These are phyloP conservation scores for Graphium colonna DNA, from an alignment of 2,888 invertebrate species.

Conservation along the genomic window DNA sequence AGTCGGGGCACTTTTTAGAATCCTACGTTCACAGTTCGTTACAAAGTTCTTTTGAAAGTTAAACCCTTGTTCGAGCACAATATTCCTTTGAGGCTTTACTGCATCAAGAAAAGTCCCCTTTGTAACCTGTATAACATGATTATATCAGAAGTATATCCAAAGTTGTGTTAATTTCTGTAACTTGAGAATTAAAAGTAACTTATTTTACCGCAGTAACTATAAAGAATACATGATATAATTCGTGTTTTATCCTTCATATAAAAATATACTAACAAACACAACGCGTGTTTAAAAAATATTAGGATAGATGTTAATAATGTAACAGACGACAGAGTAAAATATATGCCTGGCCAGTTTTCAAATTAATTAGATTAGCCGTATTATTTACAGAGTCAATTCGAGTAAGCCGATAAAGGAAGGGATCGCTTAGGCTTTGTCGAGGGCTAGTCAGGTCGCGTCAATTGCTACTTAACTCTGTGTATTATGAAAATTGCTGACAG, in stretches of 20 bases:
- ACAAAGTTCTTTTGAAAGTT: slow-evolving; percentile 47
- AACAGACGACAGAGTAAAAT: not conserved
- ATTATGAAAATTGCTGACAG: not conserved
- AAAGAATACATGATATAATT: too few species aligned
- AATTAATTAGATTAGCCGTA: slow-evolving; percentile 29
- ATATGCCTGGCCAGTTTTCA: not conserved
- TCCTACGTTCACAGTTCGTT: slow-evolving; percentile 34
- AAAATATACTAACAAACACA: too few species aligned
- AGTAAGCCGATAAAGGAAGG: slow-evolving; percentile 32
- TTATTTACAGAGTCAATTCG: slow-evolving; percentile 32
- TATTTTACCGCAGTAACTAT: too few species aligned
- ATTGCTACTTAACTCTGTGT: not conserved
- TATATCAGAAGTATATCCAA: too few species aligned
- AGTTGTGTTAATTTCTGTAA: too few species aligned
- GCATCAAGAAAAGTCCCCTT: slow-evolving; percentile 9
- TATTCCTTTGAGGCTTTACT: slow-evolving; percentile 30
- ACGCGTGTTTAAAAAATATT: too few species aligned
- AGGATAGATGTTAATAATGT: too few species aligned
- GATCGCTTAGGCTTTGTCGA: slow-evolving; percentile 29
- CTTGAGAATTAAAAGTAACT: too few species aligned
- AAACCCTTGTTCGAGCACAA: slow-evolving; percentile 41
- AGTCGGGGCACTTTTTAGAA: slow-evolving; percentile 29
- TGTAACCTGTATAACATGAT: slow-evolving; percentile 1
- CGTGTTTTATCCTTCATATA: too few species aligned
- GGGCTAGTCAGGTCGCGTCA: slow-evolving; percentile 16